Percentiles rank a stretch among this genome's conserved stretches.
These are phyloP conservation scores for Tor tambroides DNA, from an alignment of 2,113 vertebrate species.

Conservation along the genomic window DNA sequence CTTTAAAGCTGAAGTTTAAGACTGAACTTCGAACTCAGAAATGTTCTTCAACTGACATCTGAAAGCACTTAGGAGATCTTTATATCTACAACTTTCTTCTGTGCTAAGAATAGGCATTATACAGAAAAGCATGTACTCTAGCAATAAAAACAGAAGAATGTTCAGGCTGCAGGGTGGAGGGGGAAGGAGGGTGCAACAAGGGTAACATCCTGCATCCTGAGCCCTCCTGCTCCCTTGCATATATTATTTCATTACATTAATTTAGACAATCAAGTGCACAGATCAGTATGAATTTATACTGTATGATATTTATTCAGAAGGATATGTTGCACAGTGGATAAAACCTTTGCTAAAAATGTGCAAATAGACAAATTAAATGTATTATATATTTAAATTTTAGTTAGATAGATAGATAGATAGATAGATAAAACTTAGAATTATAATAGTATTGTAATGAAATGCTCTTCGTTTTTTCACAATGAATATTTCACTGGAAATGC, in stretches of 20 bases:
- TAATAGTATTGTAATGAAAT: too few species aligned
- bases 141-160: slow-evolving; percentile 2
- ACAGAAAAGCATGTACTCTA: neutral
- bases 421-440: too few species aligned
- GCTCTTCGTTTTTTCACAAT: neutral
- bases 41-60: slow-evolving; percentile 3
- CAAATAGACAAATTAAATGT: too few species aligned
- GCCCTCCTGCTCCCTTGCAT: neutral
- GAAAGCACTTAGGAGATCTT: slow-evolving; percentile 10
- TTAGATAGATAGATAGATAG: too few species aligned
- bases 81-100: neutral
- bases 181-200: slow-evolving; percentile 4
- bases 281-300: neutral
- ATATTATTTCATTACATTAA: slow-evolving; percentile 11
- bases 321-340: neutral
- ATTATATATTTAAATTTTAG: too few species aligned
- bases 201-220: slow-evolving; percentile 5
- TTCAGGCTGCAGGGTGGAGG: neutral
- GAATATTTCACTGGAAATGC: neutral
- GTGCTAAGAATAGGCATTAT: slow-evolving; percentile 22
- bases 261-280: neutral
- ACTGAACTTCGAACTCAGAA: slow-evolving; percentile 20
- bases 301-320: neutral
- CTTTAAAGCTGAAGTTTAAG: slow-evolving; percentile 33
- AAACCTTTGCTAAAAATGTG: neutral